Conservation (phyloP, 2,797 vertebrate species). For the Sardinella longiceps region DNA sequence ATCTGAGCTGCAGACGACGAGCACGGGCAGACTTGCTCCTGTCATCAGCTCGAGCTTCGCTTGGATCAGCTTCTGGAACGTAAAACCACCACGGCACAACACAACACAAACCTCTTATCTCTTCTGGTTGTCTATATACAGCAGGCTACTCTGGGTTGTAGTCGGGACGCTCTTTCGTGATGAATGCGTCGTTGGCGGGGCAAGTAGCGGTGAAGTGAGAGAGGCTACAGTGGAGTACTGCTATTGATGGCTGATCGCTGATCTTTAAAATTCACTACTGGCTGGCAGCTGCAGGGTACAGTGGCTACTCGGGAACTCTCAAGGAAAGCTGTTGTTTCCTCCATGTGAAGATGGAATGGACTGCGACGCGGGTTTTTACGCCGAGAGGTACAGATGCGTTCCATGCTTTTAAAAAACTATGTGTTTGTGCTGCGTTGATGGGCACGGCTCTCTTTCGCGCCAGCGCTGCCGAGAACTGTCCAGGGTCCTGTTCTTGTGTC, state of each 20-base stretch:
- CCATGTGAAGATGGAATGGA: conserved; percentile 50
- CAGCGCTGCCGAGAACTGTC: conserved; percentile 70
- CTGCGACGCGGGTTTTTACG: conserved; percentile 57
- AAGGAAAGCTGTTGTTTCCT: conserved; percentile 26
- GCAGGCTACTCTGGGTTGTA: neutral
- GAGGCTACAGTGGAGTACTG: neutral
- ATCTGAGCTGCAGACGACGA: neutral
- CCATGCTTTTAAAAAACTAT: neutral
- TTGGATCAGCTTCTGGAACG: neutral
- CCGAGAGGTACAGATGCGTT: neutral
- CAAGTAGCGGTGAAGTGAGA: neutral
- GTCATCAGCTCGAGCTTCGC: neutral
- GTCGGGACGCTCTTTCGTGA: neutral
- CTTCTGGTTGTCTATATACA: neutral
- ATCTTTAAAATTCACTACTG: neutral
- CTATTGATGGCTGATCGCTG: conserved; percentile 9
- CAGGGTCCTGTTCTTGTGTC: conserved; percentile 79
- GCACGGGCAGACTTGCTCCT: neutral
- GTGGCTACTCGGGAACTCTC: neutral
- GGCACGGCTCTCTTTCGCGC: conserved; percentile 42
- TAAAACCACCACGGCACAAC: neutral
- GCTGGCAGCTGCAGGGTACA: neutral
- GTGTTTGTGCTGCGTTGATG: conserved; percentile 30
- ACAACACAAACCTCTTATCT: neutral
- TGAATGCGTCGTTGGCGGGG: neutral